phyloP scores from a whole-genome alignment of 2,888 invertebrate genomes.

The Drosophila limbata region DNA sequence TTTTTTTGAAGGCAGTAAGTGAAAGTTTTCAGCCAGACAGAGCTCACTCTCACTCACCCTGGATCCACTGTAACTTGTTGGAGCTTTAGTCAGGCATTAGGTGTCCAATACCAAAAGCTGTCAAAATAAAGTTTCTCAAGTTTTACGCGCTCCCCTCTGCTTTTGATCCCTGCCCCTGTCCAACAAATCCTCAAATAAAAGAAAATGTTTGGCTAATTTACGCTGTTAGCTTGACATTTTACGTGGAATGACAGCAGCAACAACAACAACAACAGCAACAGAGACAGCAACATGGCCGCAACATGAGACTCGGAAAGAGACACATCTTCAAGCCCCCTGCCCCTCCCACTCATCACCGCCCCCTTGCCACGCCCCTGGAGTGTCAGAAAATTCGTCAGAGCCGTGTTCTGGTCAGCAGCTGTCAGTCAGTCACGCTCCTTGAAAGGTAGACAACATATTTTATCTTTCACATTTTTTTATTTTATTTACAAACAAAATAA shows the following conservation, averaged over 20 bases:
- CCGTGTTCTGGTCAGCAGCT: slow-evolving; percentile 60
- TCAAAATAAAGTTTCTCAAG: slow-evolving; percentile 75
- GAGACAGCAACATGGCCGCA: slow-evolving; percentile 54
- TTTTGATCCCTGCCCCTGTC: neutral
- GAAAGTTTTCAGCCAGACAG: slow-evolving; percentile 39
- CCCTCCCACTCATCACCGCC: neutral
- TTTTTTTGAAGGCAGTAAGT: slow-evolving; percentile 30
- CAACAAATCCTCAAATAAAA: slow-evolving; percentile 30
- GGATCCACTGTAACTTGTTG: slow-evolving; percentile 6
- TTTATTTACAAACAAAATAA: slow-evolving; percentile 25
- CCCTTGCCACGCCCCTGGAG: slow-evolving; percentile 3
- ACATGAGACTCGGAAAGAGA: slow-evolving; percentile 48
- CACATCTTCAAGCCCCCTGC: slow-evolving; percentile 10
- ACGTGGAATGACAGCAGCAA: slow-evolving; percentile 54
- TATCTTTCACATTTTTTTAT: slow-evolving; percentile 37
- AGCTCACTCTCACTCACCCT: neutral
- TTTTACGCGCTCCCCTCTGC: slow-evolving; percentile 50
- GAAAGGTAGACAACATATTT: slow-evolving; percentile 37
- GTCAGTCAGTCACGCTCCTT: slow-evolving; percentile 47
- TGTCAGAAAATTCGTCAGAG: slow-evolving; percentile 36
- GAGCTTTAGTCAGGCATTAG: slow-evolving; percentile 49
- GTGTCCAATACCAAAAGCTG: slow-evolving; percentile 68
- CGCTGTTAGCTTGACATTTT: slow-evolving; percentile 78
- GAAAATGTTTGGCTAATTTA: slow-evolving; percentile 77
- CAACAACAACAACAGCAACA: slow-evolving; percentile 14